These are phyloP conservation scores for Tyrophagus putrescentiae DNA, from an alignment of 1,140 invertebrate genomes.

Conservation along the genomic window DNA sequence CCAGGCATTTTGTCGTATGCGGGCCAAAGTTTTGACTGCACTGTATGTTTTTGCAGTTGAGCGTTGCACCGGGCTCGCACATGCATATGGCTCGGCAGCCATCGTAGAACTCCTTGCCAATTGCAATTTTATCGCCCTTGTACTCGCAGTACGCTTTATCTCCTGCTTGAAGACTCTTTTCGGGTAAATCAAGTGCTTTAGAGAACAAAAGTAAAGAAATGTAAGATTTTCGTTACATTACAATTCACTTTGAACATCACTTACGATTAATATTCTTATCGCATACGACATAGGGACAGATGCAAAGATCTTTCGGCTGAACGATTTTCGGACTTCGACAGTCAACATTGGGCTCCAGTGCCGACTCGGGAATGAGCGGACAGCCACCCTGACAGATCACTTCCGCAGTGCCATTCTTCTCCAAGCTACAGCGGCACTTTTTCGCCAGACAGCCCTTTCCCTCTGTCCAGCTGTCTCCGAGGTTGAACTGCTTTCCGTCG, in stretches of 20 bases:
- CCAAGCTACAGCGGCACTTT: slow-evolving; percentile 25
- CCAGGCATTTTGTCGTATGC: slow-evolving; percentile 56
- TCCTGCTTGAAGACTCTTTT: not conserved
- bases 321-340: slow-evolving; percentile 28
- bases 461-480: slow-evolving; percentile 27
- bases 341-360: slow-evolving; percentile 23
- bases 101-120: slow-evolving; percentile 51
- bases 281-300: slow-evolving; percentile 29
- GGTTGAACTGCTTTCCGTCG: slow-evolving; percentile 34
- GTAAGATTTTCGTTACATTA: not conserved
- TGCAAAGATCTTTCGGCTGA: slow-evolving; percentile 27
- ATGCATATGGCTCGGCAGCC: slow-evolving; percentile 54
- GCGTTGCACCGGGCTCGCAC: slow-evolving; percentile 44
- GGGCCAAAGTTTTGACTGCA: slow-evolving; percentile 26
- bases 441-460: slow-evolving; percentile 24
- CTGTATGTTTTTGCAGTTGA: slow-evolving; percentile 49
- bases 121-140: slow-evolving; percentile 43
- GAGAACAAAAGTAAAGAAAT: not conserved
- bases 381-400: slow-evolving; percentile 28
- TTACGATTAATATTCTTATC: slow-evolving; percentile 24
- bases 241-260: not conserved
- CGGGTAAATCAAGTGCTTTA: slow-evolving; percentile 15
- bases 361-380: slow-evolving; percentile 23
- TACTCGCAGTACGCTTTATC: slow-evolving; percentile 36
- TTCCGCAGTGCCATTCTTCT: slow-evolving; percentile 24